Conservation (phyloP, 2,888 invertebrate genomes). For the Conchocele bisecta region DNA sequence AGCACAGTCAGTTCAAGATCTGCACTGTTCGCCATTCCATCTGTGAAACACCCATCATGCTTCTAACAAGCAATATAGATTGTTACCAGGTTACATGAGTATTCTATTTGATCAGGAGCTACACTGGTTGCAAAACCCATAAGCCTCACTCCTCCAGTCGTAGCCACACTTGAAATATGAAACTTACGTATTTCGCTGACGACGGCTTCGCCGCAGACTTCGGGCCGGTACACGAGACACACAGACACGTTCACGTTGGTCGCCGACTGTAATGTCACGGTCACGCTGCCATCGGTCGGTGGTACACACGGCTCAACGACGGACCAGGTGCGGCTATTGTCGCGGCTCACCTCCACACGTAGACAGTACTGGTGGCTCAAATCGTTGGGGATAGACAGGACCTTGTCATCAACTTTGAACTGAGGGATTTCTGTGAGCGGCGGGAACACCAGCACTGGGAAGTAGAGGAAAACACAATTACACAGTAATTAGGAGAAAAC, state of each 20-base stretch:
- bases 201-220: constrained; percentile 73
- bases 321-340: constrained; percentile 61
- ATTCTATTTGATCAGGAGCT: too few relatives aligned
- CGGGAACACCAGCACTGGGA: constrained; percentile 69
- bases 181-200: constrained; percentile 69
- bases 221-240: constrained; percentile 71
- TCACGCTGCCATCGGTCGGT: constrained; percentile 32
- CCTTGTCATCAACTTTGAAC: constrained; percentile 56
- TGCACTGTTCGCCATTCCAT: too few relatives aligned
- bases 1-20: too few relatives aligned
- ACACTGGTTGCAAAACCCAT: too few relatives aligned
- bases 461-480: background rate
- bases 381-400: constrained; percentile 58
- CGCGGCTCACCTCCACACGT: constrained; percentile 63
- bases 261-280: constrained; percentile 56
- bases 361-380: constrained; percentile 69
- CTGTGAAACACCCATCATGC: too few relatives aligned
- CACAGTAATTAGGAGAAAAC: too few relatives aligned
- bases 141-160: too few relatives aligned
- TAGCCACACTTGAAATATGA: too few relatives aligned
- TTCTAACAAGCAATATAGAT: too few relatives aligned
- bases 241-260: constrained; percentile 71
- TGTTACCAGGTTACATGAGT: too few relatives aligned
- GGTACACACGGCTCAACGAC: constrained; percentile 61
- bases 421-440: constrained; percentile 61